Evolutionary conservation across 2,888 invertebrate genomes (phyloP).

Genomic region (Fragum sueziense): DNA sequence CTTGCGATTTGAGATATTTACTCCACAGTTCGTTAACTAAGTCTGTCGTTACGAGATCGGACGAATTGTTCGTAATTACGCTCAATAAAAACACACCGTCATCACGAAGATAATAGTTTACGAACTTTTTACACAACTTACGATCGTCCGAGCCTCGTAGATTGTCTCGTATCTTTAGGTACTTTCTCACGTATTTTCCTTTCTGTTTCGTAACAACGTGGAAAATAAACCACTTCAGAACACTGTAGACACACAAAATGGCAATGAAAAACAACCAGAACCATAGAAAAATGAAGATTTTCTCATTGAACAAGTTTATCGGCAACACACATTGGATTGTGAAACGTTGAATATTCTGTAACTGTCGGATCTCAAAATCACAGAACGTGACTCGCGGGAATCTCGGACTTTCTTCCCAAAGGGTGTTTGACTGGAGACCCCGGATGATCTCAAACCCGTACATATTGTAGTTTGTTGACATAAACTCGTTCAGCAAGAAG

Average conservation of each 20-base stretch:
- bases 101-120: slow-evolving; percentile 65
- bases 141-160: slow-evolving; percentile 59
- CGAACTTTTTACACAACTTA: slow-evolving; percentile 65
- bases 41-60: slow-evolving; percentile 7
- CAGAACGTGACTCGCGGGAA: slow-evolving; percentile 72
- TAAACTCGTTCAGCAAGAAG: slow-evolving; percentile 73
- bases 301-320: slow-evolving; percentile 9
- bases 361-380: slow-evolving; percentile 72
- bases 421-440: slow-evolving; percentile 47
- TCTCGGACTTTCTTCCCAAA: slow-evolving; percentile 59
- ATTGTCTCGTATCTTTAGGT: slow-evolving; percentile 63
- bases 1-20: not conserved
- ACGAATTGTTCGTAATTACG: not conserved
- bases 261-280: slow-evolving; percentile 59
- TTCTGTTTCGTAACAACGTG: slow-evolving; percentile 62
- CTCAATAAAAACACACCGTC: not conserved
- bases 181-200: slow-evolving; percentile 66
- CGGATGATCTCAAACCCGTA: slow-evolving; percentile 73
- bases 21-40: not conserved
- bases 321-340: slow-evolving; percentile 73
- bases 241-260: slow-evolving; percentile 57
- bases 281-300: slow-evolving; percentile 3
- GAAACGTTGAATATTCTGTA: slow-evolving; percentile 70
- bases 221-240: slow-evolving; percentile 67
- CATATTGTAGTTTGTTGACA: slow-evolving; percentile 66